Evolutionary conservation across 1,140 invertebrate species (phyloP).

Genomic region (Gonioctena quinquepunctata): DNA sequence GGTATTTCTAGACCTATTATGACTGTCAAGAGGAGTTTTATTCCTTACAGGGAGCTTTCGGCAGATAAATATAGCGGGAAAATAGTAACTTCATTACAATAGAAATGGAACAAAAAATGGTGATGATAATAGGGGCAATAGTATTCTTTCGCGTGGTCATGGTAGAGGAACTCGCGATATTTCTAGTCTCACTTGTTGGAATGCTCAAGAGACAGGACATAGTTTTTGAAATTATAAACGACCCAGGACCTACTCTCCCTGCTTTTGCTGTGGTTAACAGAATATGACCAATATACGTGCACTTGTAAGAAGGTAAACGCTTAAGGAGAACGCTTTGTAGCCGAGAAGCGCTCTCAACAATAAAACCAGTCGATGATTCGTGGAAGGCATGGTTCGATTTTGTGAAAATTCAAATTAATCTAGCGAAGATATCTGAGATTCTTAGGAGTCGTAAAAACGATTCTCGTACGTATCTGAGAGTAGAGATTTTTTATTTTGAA

Average conservation of each 20-base stretch:
- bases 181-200: neutral
- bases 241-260: no score
- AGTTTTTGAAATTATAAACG: no score
- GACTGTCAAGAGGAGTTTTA: no score
- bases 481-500: neutral
- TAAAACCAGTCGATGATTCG: neutral
- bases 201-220: no score
- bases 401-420: neutral
- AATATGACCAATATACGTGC: neutral
- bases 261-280: no score
- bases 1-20: no score
- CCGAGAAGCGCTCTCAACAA: neutral
- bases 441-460: neutral
- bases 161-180: neutral
- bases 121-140: neutral
- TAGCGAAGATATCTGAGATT: neutral
- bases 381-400: neutral
- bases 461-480: neutral
- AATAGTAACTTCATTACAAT: no score
- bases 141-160: neutral
- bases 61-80: no score
- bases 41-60: no score
- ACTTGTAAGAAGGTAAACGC: conserved; percentile 17
- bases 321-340: neutral
- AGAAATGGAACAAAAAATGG: neutral